phyloP scores from a whole-genome alignment of 2,888 invertebrate species.

The Tortrix viridana region DNA sequence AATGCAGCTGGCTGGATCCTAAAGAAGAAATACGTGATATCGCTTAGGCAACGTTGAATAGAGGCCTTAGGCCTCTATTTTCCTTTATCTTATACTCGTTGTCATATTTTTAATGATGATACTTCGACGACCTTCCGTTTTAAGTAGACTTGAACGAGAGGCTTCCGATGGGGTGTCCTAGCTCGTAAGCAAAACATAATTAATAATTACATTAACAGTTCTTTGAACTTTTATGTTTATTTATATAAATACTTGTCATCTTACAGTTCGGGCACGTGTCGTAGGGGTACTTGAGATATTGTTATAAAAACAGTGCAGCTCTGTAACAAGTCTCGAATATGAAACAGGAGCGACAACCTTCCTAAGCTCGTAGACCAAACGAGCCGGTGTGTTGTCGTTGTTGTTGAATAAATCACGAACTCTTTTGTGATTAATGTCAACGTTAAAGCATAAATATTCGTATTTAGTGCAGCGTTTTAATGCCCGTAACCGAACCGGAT shows the following conservation, averaged over 20 bases:
- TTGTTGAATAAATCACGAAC: slow-evolving; percentile 72
- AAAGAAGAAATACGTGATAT: too few species aligned
- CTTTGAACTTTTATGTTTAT: neutral
- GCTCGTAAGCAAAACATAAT: too few species aligned
- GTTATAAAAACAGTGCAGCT: slow-evolving; percentile 64
- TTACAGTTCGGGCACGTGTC: slow-evolving; percentile 45
- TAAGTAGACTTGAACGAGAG: too few species aligned
- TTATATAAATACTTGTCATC: neutral
- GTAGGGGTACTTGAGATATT: slow-evolving; percentile 56
- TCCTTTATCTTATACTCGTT: too few species aligned
- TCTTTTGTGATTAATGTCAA: slow-evolving; percentile 82
- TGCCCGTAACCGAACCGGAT: slow-evolving; percentile 61
- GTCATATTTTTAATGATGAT: too few species aligned
- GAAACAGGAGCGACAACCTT: slow-evolving; percentile 43
- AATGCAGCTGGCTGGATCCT: too few species aligned
- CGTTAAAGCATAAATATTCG: slow-evolving; percentile 75
- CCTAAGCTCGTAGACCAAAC: slow-evolving; percentile 55
- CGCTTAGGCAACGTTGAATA: too few species aligned
- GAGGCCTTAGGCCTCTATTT: too few species aligned
- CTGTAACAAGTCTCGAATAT: slow-evolving; percentile 49
- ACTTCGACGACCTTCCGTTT: too few species aligned
- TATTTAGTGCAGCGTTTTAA: slow-evolving; percentile 73
- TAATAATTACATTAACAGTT: neutral
- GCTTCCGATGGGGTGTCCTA: too few species aligned
- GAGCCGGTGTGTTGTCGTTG: slow-evolving; percentile 49